Base-by-base conservation (phyloP, 2,888 invertebrate genomes). In the Drosophila parthenogenetica region DNA sequence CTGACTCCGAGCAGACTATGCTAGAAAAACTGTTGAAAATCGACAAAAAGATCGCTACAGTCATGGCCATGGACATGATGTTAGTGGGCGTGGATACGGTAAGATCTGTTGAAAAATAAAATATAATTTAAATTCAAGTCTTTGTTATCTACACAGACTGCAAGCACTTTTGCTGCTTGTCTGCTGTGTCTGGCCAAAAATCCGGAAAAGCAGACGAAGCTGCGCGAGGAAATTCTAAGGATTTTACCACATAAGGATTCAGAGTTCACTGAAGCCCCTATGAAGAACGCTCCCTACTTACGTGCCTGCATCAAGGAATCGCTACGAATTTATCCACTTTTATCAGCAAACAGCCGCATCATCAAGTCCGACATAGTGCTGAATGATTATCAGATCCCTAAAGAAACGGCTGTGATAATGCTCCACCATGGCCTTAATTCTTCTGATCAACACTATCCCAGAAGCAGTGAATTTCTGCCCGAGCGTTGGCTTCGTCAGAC, bases 221-320 rank as follows among this genome's bases (percentile, higher is more conserved):
- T 96, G 1, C 93, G 94, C 39, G 90, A 93, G 50, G 95, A 96
- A 91, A 81, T 95, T 2, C 70, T 90, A 1, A 89, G 88, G 0
- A 89, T 93, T 7, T 78, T 94, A 35, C 92, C 93, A 0, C 67
- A 89, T 1, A 93, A 92, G 66, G 85, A 92, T 45, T 91, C 93
- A 0, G 90, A 90, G n/a, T 85, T 94, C 35, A 93, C 93, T 0
- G 90, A 92, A n/a, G 90, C 92, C 0, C 90, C 93, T 49, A 89
- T 94, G 54, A 92, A 92, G 19, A 91, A 93, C 59, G 92, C 94
- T 55, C 93, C 94, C 0, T 96, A 95, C 87, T 89, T 96, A 19
- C 94, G 94, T 65, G 96, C 96, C 0, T 96, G 95, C 81, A 93
- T 96, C 13, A 96, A 96, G 87, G 96, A 97, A 90, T 93, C 95